phyloP scores from a whole-genome alignment of 2,113 vertebrate species.

The Passer montanus region DNA sequence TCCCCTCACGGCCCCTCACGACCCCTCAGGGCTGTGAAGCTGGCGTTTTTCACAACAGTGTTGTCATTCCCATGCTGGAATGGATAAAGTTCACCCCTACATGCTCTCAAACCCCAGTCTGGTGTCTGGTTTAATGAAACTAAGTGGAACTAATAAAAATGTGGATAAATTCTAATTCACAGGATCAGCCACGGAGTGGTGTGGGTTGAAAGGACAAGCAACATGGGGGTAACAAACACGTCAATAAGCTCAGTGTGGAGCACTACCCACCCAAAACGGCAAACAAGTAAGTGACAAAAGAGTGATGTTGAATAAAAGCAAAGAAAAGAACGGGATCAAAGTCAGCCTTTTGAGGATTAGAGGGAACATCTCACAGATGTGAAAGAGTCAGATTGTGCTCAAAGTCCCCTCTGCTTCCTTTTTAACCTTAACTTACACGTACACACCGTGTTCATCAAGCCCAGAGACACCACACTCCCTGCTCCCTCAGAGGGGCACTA shows the following conservation, averaged over 20 bases:
- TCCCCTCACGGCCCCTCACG: too few species aligned
- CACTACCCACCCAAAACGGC: background rate
- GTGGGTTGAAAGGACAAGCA: background rate
- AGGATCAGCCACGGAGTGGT: background rate
- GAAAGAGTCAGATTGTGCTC: background rate
- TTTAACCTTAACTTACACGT: rapidly evolving
- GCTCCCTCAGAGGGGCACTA: background rate
- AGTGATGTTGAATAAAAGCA: background rate
- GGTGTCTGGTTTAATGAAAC: background rate
- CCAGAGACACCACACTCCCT: background rate
- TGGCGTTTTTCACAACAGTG: too few species aligned
- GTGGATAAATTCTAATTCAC: background rate
- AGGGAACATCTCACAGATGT: background rate
- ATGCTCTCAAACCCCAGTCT: background rate
- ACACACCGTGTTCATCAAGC: background rate
- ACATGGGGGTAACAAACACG: rapidly evolving
- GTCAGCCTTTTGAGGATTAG: background rate
- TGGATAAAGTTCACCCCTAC: too few species aligned
- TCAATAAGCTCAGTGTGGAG: background rate
- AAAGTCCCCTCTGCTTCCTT: background rate
- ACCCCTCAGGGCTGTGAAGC: too few species aligned
- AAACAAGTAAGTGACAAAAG: background rate
- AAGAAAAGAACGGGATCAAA: background rate
- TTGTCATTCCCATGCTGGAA: rapidly evolving
- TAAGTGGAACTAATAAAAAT: background rate